Evolutionary conservation across 2,888 invertebrate genomes (phyloP).

Genomic region (Falcaria lacertinaria): DNA sequence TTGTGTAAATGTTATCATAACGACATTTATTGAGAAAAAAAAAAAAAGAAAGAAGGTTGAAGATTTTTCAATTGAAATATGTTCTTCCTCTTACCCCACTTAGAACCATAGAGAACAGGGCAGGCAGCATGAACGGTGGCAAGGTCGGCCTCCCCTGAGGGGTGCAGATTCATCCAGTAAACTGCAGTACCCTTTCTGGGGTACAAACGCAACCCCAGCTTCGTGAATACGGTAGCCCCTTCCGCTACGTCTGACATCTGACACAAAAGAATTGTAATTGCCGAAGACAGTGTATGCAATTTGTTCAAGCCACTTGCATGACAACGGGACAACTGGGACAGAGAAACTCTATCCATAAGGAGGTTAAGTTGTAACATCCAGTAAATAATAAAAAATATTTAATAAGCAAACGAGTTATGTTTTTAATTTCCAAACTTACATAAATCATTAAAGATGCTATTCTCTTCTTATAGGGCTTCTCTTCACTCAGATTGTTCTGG

Average conservation of each 20-base stretch:
- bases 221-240: conserved; percentile 98
- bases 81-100: conserved; percentile 98
- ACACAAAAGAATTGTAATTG: neutral
- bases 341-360: too few relatives aligned
- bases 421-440: conserved; percentile 85
- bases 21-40: too few relatives aligned
- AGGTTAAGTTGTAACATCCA: too few relatives aligned
- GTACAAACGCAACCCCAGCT: conserved; percentile 89
- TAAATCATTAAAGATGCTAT: conserved; percentile 98
- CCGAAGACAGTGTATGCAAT: too few relatives aligned
- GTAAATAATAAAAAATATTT: too few relatives aligned
- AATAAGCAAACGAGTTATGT: too few relatives aligned
- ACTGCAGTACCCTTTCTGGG: conserved; percentile 96
- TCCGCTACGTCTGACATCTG: conserved; percentile 98
- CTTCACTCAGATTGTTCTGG: conserved; percentile 81
- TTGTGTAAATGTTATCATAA: too few relatives aligned
- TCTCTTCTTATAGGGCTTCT: conserved; percentile 85
- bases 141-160: conserved; percentile 94
- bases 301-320: too few relatives aligned
- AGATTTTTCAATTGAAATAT: too few relatives aligned
- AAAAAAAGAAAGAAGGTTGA: too few relatives aligned
- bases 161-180: conserved; percentile 96
- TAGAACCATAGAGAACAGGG: conserved; percentile 96
- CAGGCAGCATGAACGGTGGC: conserved; percentile 97
- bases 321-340: too few relatives aligned